These are phyloP conservation scores for Paraplagusia blochii DNA, from an alignment of 2,113 vertebrate genomes.

Conservation along the genomic window DNA sequence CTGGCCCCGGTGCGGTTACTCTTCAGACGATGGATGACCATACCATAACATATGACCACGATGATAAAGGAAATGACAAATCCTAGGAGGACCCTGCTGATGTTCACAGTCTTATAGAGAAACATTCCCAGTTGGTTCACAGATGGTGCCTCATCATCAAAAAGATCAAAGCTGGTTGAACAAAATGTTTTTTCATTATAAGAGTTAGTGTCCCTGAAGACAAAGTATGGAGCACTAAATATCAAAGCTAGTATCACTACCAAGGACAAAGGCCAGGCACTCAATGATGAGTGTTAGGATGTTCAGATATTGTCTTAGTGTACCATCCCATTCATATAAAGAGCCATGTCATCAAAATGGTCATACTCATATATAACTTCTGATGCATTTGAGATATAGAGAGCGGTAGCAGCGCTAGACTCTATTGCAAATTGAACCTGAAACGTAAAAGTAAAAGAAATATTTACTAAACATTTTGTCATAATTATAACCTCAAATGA, in stretches of 20 bases:
- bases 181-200: slow-evolving; percentile 63
- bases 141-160: slow-evolving; percentile 40
- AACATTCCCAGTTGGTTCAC: slow-evolving; percentile 47
- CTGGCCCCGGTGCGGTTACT: slow-evolving; percentile 73
- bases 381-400: too few species aligned
- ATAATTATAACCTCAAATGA: too few species aligned
- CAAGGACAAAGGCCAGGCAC: slow-evolving; percentile 78
- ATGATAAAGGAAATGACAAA: slow-evolving; percentile 82
- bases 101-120: slow-evolving; percentile 72
- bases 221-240: slow-evolving; percentile 72
- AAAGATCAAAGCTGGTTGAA: slow-evolving; percentile 69
- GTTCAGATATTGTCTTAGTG: slow-evolving; percentile 58
- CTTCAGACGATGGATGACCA: slow-evolving; percentile 77
- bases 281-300: slow-evolving; percentile 72
- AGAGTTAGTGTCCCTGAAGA: slow-evolving; percentile 68
- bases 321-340: slow-evolving; percentile 30
- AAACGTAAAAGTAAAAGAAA: too few species aligned
- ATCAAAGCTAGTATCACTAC: slow-evolving; percentile 77
- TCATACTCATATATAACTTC: too few species aligned
- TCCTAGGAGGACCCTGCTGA: slow-evolving; percentile 77
- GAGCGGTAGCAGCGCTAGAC: too few species aligned
- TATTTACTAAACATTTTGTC: too few species aligned
- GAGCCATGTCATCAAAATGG: neutral
- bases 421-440: too few species aligned
- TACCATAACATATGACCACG: slow-evolving; percentile 80